Conservation (phyloP, 30 jellyfish, hydroid and myxozoan species). For the Sanderia malayensis region DNA sequence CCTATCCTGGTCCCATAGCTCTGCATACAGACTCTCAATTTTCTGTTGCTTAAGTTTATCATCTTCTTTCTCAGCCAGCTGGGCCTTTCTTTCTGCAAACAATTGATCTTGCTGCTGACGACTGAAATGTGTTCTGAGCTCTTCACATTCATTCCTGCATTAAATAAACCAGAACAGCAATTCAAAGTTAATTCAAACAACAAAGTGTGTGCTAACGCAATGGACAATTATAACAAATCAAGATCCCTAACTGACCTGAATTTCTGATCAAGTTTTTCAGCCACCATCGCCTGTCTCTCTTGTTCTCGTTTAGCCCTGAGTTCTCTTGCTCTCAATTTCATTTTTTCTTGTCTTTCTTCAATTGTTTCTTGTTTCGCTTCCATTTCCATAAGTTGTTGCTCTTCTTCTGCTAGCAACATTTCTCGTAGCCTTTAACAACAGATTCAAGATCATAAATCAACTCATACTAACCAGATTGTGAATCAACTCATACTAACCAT, state of each 20-base stretch:
- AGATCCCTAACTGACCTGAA: constrained; percentile 54
- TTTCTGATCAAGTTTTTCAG: constrained; percentile 74
- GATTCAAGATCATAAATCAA: too few species aligned
- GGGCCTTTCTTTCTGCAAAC: constrained; percentile 69
- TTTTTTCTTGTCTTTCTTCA: constrained; percentile 72
- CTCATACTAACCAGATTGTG: too few species aligned
- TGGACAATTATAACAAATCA: neutral
- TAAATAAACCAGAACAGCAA: too few species aligned
- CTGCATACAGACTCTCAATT: constrained; percentile 66
- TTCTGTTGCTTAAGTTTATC: constrained; percentile 34
- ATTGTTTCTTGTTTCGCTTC: constrained; percentile 82
- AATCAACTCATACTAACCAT: too few species aligned
- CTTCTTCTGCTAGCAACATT: constrained; percentile 70
- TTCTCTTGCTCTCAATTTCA: constrained; percentile 66
- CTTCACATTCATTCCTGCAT: constrained; percentile 84
- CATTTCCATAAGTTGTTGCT: constrained; percentile 60
- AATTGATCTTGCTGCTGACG: constrained; percentile 66
- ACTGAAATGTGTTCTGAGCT: constrained; percentile 61
- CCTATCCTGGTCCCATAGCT: constrained; percentile 78
- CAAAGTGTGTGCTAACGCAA: too few species aligned
- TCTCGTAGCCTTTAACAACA: constrained; percentile 76
- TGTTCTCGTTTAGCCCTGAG: constrained; percentile 75
- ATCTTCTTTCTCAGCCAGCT: constrained; percentile 47
- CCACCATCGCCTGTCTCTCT: constrained; percentile 69
- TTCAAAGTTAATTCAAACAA: too few species aligned